These are phyloP conservation scores for Dichetophora obliterata DNA, from an alignment of 2,888 invertebrate species.

Conservation along the genomic window DNA sequence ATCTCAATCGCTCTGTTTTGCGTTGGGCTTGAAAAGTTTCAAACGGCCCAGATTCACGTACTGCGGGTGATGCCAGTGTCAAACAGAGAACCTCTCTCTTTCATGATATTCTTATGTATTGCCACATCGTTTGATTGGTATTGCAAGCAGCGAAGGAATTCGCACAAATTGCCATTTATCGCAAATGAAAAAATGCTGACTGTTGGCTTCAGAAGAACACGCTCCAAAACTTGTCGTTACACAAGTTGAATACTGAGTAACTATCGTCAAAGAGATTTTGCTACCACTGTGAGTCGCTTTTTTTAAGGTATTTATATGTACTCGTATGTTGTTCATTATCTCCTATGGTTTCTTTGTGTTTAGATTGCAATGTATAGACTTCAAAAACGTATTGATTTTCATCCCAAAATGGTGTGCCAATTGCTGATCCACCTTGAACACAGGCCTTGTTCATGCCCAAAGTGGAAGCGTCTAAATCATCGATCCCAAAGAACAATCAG, in stretches of 20 bases:
- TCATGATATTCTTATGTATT: not conserved
- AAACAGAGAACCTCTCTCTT: slow-evolving; percentile 22
- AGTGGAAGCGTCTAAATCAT: slow-evolving; percentile 30
- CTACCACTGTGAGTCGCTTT: slow-evolving; percentile 7
- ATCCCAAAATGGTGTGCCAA: slow-evolving; percentile 32
- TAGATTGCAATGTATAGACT: slow-evolving; percentile 36
- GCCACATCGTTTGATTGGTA: slow-evolving; percentile 26
- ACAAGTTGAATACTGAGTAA: slow-evolving; percentile 52
- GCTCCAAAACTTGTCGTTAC: slow-evolving; percentile 52
- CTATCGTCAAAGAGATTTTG: slow-evolving; percentile 30
- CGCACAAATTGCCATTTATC: slow-evolving; percentile 52
- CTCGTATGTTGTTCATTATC: slow-evolving; percentile 32
- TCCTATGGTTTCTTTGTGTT: slow-evolving; percentile 28
- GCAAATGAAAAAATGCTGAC: slow-evolving; percentile 32
- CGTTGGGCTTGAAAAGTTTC: slow-evolving; percentile 9
- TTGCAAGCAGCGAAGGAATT: slow-evolving; percentile 51
- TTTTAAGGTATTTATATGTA: not conserved
- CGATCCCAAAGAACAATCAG: slow-evolving; percentile 12
- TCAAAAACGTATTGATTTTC: slow-evolving; percentile 26
- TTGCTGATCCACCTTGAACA: slow-evolving; percentile 39
- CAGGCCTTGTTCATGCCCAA: slow-evolving; percentile 35
- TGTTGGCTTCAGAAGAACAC: slow-evolving; percentile 40
- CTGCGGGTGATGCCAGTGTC: slow-evolving; percentile 28
- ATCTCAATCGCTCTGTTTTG: not conserved
- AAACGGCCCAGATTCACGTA: slow-evolving; percentile 11